Percentiles rank a stretch among this genome's conserved stretches.
phyloP scores from a whole-genome alignment of 2,797 vertebrate genomes.

The Phoxinus dragarum region DNA sequence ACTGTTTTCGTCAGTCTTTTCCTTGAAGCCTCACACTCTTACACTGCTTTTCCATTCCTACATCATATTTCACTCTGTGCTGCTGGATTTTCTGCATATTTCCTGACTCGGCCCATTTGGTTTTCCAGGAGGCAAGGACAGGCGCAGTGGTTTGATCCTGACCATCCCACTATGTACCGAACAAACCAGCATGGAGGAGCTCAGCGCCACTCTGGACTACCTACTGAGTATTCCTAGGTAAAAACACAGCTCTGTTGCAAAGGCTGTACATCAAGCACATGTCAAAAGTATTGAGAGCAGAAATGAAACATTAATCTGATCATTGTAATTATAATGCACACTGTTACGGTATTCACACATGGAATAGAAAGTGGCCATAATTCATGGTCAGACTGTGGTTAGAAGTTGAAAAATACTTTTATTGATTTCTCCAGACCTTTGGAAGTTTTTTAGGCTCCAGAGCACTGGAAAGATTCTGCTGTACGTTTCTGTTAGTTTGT shows the following conservation, averaged over 20 bases:
- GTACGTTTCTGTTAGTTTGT: not conserved
- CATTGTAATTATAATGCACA: conserved; percentile 24
- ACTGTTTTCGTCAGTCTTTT: conserved; percentile 2
- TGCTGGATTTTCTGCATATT: conserved; percentile 6
- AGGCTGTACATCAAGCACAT: not conserved
- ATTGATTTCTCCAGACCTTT: conserved; percentile 49
- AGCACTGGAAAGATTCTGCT: conserved; percentile 31
- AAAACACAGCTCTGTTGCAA: not conserved
- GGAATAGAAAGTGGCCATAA: conserved; percentile 13
- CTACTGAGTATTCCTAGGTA: conserved; percentile 98
- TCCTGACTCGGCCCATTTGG: not conserved
- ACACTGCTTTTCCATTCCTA: conserved; percentile 28
- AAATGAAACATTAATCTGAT: conserved; percentile 20
- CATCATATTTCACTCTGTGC: not conserved
- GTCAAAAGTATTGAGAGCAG: conserved; percentile 3
- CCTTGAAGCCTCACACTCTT: not conserved
- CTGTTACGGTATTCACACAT: conserved; percentile 7
- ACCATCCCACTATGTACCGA: conserved; percentile 97
- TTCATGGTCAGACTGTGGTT: conserved; percentile 38
- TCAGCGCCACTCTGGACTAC: conserved; percentile 95
- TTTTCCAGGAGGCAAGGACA: conserved; percentile 92
- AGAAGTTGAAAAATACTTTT: conserved; percentile 5
- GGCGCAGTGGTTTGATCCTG: conserved; percentile 96
- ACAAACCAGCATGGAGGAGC: conserved; percentile 98
- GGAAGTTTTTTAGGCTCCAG: conserved; percentile 37